Conservation (phyloP, 2,888 invertebrate genomes). For the Seira musarum region DNA sequence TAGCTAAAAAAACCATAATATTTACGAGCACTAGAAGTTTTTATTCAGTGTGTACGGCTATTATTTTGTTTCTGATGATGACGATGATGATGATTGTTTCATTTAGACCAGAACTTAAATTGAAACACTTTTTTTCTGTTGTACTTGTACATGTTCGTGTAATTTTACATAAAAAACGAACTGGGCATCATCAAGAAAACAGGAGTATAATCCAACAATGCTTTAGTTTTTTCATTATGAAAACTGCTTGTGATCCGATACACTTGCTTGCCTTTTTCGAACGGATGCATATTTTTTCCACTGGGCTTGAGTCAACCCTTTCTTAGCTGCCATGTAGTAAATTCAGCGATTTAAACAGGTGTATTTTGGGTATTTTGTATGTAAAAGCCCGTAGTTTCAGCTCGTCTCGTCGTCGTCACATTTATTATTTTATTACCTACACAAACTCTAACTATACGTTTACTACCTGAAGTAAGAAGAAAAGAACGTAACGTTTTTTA, state of each 20-base stretch:
- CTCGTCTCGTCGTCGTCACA: constrained; percentile 6
- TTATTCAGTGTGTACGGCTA: too few relatives aligned
- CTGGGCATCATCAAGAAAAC: too few relatives aligned
- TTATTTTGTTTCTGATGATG: too few relatives aligned
- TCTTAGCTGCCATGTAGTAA: constrained; percentile 48
- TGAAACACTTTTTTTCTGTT: too few relatives aligned
- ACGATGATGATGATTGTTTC: too few relatives aligned
- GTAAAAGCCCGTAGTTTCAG: constrained; percentile 10
- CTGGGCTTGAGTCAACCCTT: neutral
- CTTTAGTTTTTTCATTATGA: too few relatives aligned
- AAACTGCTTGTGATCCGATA: constrained; percentile 24
- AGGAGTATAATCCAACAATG: too few relatives aligned
- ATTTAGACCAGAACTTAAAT: too few relatives aligned
- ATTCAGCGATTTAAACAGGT: constrained; percentile 52
- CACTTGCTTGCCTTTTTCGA: constrained; percentile 54
- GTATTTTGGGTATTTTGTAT: constrained; percentile 32
- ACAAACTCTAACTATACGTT: constrained; percentile 11
- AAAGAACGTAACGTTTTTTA: neutral
- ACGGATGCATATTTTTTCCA: constrained; percentile 49
- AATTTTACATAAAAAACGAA: too few relatives aligned
- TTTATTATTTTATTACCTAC: neutral
- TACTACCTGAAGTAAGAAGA: neutral
- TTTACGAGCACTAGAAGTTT: too few relatives aligned
- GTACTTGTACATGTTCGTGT: too few relatives aligned
- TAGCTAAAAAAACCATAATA: too few relatives aligned